Evolutionary conservation across 2,113 vertebrate genomes (phyloP), one percentile per base, ranked within the genome.

Genomic region (Gymnocephalus cernua): DNA sequence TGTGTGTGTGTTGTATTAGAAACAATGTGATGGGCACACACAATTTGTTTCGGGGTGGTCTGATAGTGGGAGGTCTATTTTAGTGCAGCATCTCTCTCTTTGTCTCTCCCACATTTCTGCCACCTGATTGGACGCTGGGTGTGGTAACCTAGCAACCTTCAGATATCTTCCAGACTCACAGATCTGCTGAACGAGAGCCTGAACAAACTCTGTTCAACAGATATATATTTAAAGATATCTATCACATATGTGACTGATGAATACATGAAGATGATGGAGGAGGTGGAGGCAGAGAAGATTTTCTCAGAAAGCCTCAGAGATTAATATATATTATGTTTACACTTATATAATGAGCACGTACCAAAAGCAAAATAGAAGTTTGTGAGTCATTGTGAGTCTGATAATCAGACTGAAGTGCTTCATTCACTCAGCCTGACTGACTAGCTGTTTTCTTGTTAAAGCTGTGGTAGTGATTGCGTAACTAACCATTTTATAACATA

Each of bases 131-230:
- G 80, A 82, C 69, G 4, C 71, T 6, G 38, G 63, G 54, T 77
- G 47, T 7, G 35, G 88, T 90, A 81, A 83, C 89, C 85, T 91
- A 90, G 91, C 88, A 89, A 92, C 91, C 18, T 19, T 38, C 50
- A 71, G 70, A 91, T 77, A 82, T 85, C 67, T 83, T 81, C 81
- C 88, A 87, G 69, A 65, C 12, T n/a, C 44, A 8, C 50, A 48
- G 68, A 66, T 47, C 56, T 29, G 59, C 50, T 47, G 69, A 61
- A 38, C 19, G 53, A 51, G 44, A 19, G 25, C 8, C 25, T 9
- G 15, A 41, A 59, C 56, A 27, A 45, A 57, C 63, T 15, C 13
- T 32, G 58, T 18, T 59, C 9, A 19, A 19, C 48, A 50, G 18
- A 25, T 50, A 18, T 15, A 2, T 57, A 23, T 61, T 21, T 12